These are phyloP conservation scores for Tinea trinotella DNA, from an alignment of 2,888 invertebrate genomes.

Conservation along the genomic window DNA sequence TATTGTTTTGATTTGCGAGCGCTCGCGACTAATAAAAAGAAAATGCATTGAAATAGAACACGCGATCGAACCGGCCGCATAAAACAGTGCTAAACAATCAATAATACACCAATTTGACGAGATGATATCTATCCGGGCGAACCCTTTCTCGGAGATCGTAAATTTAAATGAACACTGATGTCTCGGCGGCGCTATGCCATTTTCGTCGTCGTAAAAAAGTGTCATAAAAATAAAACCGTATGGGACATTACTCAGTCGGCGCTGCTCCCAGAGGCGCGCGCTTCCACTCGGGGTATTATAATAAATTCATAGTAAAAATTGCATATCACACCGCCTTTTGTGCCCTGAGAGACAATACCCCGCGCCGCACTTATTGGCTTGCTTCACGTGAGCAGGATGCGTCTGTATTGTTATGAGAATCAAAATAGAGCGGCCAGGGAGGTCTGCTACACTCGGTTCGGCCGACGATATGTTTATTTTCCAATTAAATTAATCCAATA, in stretches of 20 bases:
- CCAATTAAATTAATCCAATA: constrained; percentile 22
- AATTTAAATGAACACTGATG: constrained; percentile 21
- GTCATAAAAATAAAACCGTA: constrained; percentile 25
- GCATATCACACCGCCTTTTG: constrained; percentile 23
- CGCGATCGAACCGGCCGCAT: constrained; percentile 1
- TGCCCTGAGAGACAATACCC: not conserved
- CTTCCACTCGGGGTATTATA: constrained; percentile 26
- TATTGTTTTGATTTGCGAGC: constrained; percentile 19
- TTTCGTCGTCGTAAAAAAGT: constrained; percentile 21
- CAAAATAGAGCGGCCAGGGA: constrained; percentile 19
- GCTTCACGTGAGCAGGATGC: not conserved
- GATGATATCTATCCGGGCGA: constrained; percentile 19
- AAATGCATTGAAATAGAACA: not conserved
- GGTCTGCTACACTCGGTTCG: constrained; percentile 18
- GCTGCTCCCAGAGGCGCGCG: constrained; percentile 24
- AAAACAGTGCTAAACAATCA: constrained; percentile 17
- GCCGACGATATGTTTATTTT: constrained; percentile 20
- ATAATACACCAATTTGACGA: constrained; percentile 19
- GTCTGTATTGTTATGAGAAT: constrained; percentile 8
- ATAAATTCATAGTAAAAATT: constrained; percentile 33
- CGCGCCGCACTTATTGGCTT: not conserved
- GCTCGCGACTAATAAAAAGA: not conserved
- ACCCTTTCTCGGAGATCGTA: constrained; percentile 21
- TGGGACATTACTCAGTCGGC: constrained; percentile 26
- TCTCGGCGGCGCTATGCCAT: constrained; percentile 20